Base-by-base conservation (phyloP, 2,113 vertebrate species). In the Raphicerus campestris region DNA sequence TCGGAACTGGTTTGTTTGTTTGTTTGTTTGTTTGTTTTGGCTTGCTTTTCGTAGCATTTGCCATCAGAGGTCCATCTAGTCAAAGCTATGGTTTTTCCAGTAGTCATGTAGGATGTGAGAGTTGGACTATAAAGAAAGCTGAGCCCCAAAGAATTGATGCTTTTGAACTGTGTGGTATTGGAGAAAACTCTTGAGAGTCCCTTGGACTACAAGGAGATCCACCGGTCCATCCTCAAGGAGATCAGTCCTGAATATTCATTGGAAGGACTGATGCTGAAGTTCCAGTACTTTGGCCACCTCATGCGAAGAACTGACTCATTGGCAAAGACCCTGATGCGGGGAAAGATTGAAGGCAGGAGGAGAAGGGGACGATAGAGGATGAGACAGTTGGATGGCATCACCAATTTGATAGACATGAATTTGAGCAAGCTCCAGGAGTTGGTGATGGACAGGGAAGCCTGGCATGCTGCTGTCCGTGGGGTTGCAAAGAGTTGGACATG, bases 401-500 rank as follows among this genome's bases (percentile, higher is more conserved):
- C 19, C 4, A 35, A 20, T 17, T 70, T 5, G 17, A 70, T 22
- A 35, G 19, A 70, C 4, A 22, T 39, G n/a, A 70, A 2, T 39
- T 22, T 70, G 66, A 6, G 66, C n/a, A 70, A 39, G 19, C 66
- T 70, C n/a, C 10, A 35, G 66, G 66, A 22, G 19, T 70, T 70
- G n/a, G 19, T 39, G 66, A 70, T 39, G 66, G 66, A 70, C 9
- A 20, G 19, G n/a, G 66, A 70, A 22, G n/a, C 19, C 66, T 70
- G 10, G n/a, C 19, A 0, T 35, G 66, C 9, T 22, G 66, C n/a
- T 1, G 2, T 70, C n/a, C 19, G 6, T 11, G n/a, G n/a, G 63
- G 63, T 70, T 0, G 2, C 66, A 39, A 35, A 39, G n/a, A 70
- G 66, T 70, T 0, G 0, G n/a, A 70, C n/a, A 10, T 3, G 19